Evolutionary conservation across 2,888 invertebrate species (phyloP), one percentile per base, ranked within the genome.

Genomic region (Galeopsomyia nigrocyanea): DNA sequence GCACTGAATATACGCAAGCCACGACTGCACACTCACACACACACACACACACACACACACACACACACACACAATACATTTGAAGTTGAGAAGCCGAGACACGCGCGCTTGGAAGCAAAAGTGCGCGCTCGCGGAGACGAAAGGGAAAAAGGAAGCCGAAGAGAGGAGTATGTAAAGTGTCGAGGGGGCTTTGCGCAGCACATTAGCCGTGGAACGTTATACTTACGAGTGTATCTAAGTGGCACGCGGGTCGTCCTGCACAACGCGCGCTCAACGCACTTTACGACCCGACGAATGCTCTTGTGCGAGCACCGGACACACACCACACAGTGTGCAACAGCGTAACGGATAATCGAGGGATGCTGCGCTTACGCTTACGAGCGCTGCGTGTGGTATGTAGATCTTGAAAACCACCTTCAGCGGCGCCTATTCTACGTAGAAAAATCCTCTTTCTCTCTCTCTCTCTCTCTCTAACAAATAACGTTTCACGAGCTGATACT

Each of bases 281-380:
- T 70, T 70, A 70, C 60, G 60, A 70, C n/a, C 58, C 70, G 70
- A 70, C 70, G 64, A 70, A 60, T 64, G 21, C 39, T 1, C 22
- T 9, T 3, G 57, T 3, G 51, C 17, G 63, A 7, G 63, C 39
- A 10, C 39, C 13, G 46, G n/a, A 31, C 57, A 7, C n/a, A 49
- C 19, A 17, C 26, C 39, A 10, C 39, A 39, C 39, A 39, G 13
- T 10, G 39, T 10, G 13, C 39, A 39, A 13, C 31, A 17, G n/a
- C 51, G 60, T 68, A 56, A 68, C 67, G 67, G 67, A 46, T 60
- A 50, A 53, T 51, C 7, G 22, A n/a, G 13, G n/a, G 46, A 17
- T 14, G 39, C 47, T 13, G 3, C 31, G 53, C 26, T 55, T 55
- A 13, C n/a, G 22, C 19, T 55, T 55, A 16, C 39, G 39, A 39